phyloP scores from a whole-genome alignment of 2,797 vertebrate species.

The Sebastes taczanowskii region DNA sequence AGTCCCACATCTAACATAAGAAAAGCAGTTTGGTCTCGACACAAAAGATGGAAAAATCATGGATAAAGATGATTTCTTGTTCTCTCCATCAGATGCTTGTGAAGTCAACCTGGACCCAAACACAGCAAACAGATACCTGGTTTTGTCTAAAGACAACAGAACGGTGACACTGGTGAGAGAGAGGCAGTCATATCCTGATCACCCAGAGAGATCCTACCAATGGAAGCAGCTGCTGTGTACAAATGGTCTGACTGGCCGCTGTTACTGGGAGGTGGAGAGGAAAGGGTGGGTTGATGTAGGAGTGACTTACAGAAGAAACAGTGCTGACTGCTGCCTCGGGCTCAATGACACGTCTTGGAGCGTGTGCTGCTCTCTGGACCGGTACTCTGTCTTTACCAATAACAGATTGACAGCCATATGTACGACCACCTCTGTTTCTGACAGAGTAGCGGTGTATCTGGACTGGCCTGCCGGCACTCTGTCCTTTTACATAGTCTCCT shows the following conservation, averaged over 20 bases:
- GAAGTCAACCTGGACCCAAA: slow-evolving; percentile 21
- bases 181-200: not conserved
- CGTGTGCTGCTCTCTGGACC: not conserved
- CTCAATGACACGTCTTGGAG: not conserved
- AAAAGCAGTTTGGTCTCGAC: not conserved
- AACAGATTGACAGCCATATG: not conserved
- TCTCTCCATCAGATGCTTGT: slow-evolving; percentile 3
- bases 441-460: not conserved
- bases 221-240: not conserved
- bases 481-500: not conserved
- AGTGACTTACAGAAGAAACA: not conserved
- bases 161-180: not conserved
- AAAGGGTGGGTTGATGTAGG: not conserved
- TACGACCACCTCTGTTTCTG: not conserved
- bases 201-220: not conserved
- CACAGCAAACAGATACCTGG: not conserved
- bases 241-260: not conserved
- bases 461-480: not conserved
- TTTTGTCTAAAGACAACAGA: not conserved
- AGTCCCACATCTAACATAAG: no score
- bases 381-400: not conserved
- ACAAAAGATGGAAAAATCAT: not conserved
- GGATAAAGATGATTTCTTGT: not conserved
- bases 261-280: not conserved
- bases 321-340: not conserved